A percentile compares a stretch with the other conserved stretches of the same genome.
Evolutionary conservation across 2,113 vertebrate genomes (phyloP).

Genomic region (Nothoprocta perdicaria): DNA sequence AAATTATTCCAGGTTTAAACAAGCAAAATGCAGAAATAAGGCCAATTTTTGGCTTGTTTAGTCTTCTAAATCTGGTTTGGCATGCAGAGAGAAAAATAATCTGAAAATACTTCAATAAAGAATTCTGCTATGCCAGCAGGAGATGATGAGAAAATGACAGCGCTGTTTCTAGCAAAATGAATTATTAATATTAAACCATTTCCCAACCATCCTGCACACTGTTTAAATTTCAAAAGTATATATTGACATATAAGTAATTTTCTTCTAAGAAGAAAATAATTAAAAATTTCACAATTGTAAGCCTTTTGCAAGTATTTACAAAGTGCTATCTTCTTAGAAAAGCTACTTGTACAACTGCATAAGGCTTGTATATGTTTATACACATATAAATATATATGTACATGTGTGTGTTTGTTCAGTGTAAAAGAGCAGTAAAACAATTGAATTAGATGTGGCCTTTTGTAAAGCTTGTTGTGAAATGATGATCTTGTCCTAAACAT

Average conservation of each 20-base stretch:
- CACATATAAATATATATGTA: too few species aligned
- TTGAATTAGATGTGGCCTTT: not conserved
- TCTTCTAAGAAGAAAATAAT: not conserved
- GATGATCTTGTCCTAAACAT: not conserved
- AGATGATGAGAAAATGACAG: not conserved
- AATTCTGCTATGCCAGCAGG: not conserved
- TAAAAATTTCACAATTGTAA: not conserved
- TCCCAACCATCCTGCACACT: not conserved
- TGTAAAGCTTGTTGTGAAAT: not conserved
- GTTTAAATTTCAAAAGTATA: not conserved
- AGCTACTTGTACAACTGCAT: not conserved
- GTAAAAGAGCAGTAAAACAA: too few species aligned
- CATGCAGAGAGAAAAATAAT: not conserved
- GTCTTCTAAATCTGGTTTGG: not conserved
- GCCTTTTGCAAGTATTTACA: fast-evolving
- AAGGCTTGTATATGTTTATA: not conserved
- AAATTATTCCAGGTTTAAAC: not conserved
- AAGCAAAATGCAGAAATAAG: not conserved
- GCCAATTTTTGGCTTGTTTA: not conserved
- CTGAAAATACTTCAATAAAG: not conserved
- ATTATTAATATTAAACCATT: not conserved
- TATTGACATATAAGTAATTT: not conserved
- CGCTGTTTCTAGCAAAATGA: not conserved
- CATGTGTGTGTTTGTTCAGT: too few species aligned
- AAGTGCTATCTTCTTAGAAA: not conserved